Base-by-base conservation (phyloP, 2,888 invertebrate species). In the Melinaea menophilus region DNA sequence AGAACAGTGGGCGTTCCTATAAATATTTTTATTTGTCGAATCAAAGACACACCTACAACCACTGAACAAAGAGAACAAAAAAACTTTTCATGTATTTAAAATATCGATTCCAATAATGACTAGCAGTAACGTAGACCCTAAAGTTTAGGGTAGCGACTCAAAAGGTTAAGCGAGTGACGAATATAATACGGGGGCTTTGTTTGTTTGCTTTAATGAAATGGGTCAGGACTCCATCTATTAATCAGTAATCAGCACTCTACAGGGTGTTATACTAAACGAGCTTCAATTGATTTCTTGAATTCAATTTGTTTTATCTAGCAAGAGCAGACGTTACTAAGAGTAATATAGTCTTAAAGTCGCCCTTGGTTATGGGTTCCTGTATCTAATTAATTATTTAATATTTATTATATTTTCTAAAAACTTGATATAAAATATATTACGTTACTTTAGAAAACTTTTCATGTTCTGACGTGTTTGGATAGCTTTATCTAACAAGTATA, bases 191-290 rank as follows among this genome's bases (percentile, higher is more conserved):
- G 78, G 72, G 75, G 77, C 70, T 72, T 80, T 85, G 87, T 85
- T 89, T 89, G 88, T 83, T 84, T 79, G 85, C 76, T 72, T 79
- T 88, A 89, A 89, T 89, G 89, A 88, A 88, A 88, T 84, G 84
- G 86, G 85, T 76, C 77, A 80, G 76, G 78, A 79, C 78, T 76
- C 67, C 73, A 71, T 73, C 81, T 82, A 85, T 85, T 84, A 85
- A 82, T 83, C 82, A 81, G 82, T 84, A 70, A 70, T 71, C 67
- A 71, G 64, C 66, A 68, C 66, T 66, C 62, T 62, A n/a, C 64
- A 60, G 65, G 34, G 54, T 31, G 59, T 59, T 62, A 58, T 51
- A 62, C 22, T 1, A 1, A 22, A 56, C 54, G 33, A 64, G 61
- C 61, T 59, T 67, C 63, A 41, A 55, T 47, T 61, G 41, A 54